Conservation (phyloP, 1,140 invertebrate species). For the Bombus fervidus region DNA sequence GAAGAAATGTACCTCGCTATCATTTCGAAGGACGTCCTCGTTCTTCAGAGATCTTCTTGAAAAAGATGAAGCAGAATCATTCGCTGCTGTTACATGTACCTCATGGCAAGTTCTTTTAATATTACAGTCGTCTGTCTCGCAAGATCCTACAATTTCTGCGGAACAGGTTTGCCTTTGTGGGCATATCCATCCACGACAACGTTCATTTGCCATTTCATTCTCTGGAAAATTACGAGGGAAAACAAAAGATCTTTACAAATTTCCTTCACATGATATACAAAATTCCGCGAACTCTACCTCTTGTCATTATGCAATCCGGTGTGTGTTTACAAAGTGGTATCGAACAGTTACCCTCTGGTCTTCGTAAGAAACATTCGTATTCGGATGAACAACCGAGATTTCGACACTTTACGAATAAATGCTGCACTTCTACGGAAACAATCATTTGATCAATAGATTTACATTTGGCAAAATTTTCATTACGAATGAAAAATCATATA, state of each 20-base stretch:
- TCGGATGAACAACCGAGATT: constrained; percentile 69
- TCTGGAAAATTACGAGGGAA: constrained; percentile 36
- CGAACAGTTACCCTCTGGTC: constrained; percentile 57
- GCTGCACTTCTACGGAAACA: constrained; percentile 61
- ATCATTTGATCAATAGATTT: background rate
- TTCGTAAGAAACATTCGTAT: constrained; percentile 73
- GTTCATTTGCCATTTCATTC: constrained; percentile 47
- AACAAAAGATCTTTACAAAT: no score
- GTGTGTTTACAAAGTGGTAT: constrained; percentile 59
- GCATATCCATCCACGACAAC: constrained; percentile 76
- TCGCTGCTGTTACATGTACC: background rate
- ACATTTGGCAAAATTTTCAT: background rate
- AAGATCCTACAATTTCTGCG: constrained; percentile 48
- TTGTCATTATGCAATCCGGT: constrained; percentile 66
- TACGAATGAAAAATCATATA: background rate
- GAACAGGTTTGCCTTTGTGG: constrained; percentile 66
- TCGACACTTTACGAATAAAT: constrained; percentile 68
- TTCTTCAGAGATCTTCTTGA: background rate
- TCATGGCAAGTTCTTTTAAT: constrained; percentile 63
- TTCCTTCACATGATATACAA: background rate
- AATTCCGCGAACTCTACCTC: constrained; percentile 4
- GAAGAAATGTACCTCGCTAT: background rate
- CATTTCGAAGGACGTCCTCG: no score
- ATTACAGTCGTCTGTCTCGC: constrained; percentile 57
- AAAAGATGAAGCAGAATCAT: background rate